A percentile compares a stretch with the other conserved stretches of the same genome.
phyloP scores from a whole-genome alignment of 2,888 invertebrate species.

The Nymphalis c-album region DNA sequence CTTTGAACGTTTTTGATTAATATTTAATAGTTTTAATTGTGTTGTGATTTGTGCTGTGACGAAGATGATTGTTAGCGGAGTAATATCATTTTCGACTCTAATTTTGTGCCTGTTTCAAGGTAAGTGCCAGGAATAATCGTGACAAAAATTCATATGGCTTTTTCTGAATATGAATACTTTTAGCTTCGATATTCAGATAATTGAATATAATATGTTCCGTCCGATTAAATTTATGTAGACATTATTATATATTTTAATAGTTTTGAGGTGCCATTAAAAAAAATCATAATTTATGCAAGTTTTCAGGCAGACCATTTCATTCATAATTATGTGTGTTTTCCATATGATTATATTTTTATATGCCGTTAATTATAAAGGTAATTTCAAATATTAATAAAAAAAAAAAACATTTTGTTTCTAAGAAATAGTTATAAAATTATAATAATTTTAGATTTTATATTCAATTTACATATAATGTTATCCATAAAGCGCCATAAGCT shows the following conservation, averaged over 20 bases:
- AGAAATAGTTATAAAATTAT: no score
- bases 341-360: no score
- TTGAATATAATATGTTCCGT: background rate
- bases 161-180: constrained; percentile 1
- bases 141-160: background rate
- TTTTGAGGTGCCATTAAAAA: no score
- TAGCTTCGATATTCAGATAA: background rate
- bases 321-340: no score
- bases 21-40: constrained; percentile 36
- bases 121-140: constrained; percentile 47
- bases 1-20: background rate
- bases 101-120: constrained; percentile 65
- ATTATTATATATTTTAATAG: background rate
- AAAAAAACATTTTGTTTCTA: no score
- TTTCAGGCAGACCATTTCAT: no score
- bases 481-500: no score
- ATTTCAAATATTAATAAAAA: no score
- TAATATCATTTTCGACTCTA: constrained; percentile 49
- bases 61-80: constrained; percentile 58
- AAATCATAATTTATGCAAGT: no score
- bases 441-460: no score
- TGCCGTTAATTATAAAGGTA: no score
- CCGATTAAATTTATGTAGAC: background rate
- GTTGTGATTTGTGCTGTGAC: constrained; percentile 45
- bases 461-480: no score